A percentile compares a stretch with the other conserved stretches of the same genome.
phyloP scores from a whole-genome alignment of 2,797 vertebrate species.

The Cynopterus sphinx region DNA sequence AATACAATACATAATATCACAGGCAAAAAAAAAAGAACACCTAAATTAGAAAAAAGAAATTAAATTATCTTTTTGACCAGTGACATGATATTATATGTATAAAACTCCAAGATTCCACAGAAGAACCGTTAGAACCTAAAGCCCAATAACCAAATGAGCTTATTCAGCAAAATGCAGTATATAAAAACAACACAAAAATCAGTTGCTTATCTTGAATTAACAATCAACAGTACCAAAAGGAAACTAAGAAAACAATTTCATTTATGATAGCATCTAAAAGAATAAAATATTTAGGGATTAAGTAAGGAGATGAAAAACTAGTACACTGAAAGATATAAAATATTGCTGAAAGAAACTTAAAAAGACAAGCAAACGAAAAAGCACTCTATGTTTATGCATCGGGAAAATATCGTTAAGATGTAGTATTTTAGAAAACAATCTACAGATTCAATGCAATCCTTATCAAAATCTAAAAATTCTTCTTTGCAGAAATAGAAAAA shows the following conservation, averaged over 20 bases:
- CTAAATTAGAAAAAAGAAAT: background rate
- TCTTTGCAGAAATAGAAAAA: background rate
- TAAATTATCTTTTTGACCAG: background rate
- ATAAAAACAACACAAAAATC: background rate
- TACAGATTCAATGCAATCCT: background rate
- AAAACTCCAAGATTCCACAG: background rate
- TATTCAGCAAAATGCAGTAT: background rate
- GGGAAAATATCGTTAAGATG: background rate
- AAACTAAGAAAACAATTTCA: background rate
- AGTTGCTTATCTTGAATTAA: background rate
- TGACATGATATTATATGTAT: background rate
- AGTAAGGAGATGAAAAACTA: background rate
- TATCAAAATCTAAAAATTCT: background rate
- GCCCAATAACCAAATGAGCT: background rate
- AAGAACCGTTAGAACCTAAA: background rate
- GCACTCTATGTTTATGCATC: background rate
- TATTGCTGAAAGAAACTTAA: background rate
- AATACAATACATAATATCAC: background rate
- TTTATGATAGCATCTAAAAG: background rate
- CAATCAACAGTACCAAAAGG: background rate
- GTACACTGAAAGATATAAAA: background rate
- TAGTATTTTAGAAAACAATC: background rate
- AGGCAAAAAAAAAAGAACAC: background rate
- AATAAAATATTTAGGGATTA: too few species aligned
- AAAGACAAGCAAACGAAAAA: background rate